Conservation (phyloP, 2,797 vertebrate genomes). For the Mionectes olivaceus region DNA sequence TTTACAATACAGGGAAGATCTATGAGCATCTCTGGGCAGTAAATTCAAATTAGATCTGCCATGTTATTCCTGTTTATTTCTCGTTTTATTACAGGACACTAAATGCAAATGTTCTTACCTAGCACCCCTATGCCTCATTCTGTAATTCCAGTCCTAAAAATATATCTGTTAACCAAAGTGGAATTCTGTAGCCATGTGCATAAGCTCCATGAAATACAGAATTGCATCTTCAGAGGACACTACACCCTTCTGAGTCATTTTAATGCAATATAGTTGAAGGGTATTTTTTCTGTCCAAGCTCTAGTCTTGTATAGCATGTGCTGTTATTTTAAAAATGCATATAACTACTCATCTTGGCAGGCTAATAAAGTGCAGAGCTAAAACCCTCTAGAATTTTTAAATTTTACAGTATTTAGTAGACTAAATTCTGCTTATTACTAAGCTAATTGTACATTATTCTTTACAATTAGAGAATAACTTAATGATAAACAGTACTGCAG, state of each 20-base stretch:
- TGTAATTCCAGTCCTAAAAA: background rate
- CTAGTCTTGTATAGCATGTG: conserved; percentile 43
- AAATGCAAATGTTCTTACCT: background rate
- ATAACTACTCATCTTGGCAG: conserved; percentile 45
- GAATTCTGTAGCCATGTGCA: background rate
- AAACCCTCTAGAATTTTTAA: background rate
- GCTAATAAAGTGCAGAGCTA: conserved; percentile 37
- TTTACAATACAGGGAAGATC: background rate
- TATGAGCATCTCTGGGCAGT: background rate
- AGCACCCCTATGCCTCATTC: background rate
- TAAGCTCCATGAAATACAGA: conserved; percentile 21
- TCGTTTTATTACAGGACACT: background rate
- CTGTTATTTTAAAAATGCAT: conserved; percentile 53
- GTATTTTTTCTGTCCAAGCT: conserved; percentile 24
- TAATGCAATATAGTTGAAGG: background rate
- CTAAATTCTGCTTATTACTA: background rate
- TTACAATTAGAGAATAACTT: background rate
- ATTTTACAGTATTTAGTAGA: background rate
- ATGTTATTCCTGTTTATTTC: background rate
- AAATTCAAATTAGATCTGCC: background rate
- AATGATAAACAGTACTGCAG: conserved; percentile 14
- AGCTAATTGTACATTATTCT: background rate
- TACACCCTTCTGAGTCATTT: conserved; percentile 42
- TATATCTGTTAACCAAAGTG: background rate
- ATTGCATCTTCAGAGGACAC: background rate